A percentile compares a stretch with the other conserved stretches of the same genome.
These are phyloP conservation scores for Dendrolimus houi DNA, from an alignment of 2,888 invertebrate genomes.

Conservation along the genomic window DNA sequence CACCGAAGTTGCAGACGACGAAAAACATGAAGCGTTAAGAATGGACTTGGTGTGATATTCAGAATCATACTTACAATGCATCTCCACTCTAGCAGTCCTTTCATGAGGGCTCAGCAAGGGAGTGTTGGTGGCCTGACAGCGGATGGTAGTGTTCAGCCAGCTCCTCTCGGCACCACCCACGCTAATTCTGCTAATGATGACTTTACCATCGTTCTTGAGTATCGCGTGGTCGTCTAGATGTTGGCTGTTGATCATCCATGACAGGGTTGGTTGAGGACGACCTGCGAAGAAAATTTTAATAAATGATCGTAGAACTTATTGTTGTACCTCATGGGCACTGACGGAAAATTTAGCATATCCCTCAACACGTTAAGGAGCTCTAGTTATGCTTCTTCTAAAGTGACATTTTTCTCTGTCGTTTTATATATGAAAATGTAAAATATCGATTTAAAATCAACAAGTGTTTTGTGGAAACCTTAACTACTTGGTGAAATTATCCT, in stretches of 20 bases:
- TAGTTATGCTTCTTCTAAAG: too few relatives aligned
- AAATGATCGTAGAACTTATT: too few relatives aligned
- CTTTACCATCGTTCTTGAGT: conserved; percentile 79
- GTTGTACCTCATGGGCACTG: too few relatives aligned
- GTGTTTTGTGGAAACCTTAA: too few relatives aligned
- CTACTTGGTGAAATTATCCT: too few relatives aligned
- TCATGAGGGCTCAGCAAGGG: conserved; percentile 87
- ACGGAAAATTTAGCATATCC: too few relatives aligned
- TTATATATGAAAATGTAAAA: too few relatives aligned
- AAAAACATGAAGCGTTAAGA: too few relatives aligned
- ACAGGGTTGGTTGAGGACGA: conserved; percentile 85
- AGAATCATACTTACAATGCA: conserved; percentile 81
- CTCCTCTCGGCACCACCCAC: conserved; percentile 83
- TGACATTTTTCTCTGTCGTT: too few relatives aligned
- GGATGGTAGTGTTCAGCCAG: conserved; percentile 88
- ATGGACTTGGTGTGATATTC: background rate
- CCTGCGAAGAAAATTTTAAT: conserved; percentile 64
- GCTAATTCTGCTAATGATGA: conserved; percentile 85
- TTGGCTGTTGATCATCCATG: conserved; percentile 87
- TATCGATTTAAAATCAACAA: too few relatives aligned
- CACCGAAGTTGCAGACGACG: too few relatives aligned
- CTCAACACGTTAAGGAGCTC: too few relatives aligned
- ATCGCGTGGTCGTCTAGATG: conserved; percentile 82
- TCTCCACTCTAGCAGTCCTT: conserved; percentile 86
- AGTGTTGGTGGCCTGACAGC: conserved; percentile 91